Evolutionary conservation across 2,888 invertebrate genomes (phyloP), one percentile per base, ranked within the genome.

Genomic region (Mantis religiosa): DNA sequence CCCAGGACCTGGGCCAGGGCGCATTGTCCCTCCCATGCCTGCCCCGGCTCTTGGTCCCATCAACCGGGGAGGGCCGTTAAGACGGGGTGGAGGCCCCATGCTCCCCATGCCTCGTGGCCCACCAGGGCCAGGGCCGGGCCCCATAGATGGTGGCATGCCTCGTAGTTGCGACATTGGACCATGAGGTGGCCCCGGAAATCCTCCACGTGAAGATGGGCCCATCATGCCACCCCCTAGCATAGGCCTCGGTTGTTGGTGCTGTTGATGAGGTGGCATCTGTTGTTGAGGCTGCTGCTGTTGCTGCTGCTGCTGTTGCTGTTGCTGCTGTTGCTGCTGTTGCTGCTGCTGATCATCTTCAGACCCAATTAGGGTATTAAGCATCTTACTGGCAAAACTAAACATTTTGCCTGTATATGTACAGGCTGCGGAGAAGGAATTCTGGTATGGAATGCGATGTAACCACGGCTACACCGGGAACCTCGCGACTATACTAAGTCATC

Each of bases 381-480:
- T 93, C 91, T 93, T 93, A 91, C 93, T 93, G 85, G 93, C 93
- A 91, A 93, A 93, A 92, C 92, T 93, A 91, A 93, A 93, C 93
- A 93, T 93, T 90, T 87, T 91, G 91, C 90, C 89, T 34, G 83
- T 71, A 47, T 85, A 25, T 82, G 85, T 47, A n/a, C 85, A 41
- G 54, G 47, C 85, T n/a, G 85, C 85, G 54, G 54, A 54, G 15
- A 20, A 54, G 2, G 54, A 54, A 54, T 54, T 14, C 54, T 54
- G 20, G 0, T 15, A 54, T 54, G 54, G 54, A 54, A 54, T 14
- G 54, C 54, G 54, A 54, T 54, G 1, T 54, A 15, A 54, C 54
- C 54, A 15, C 54, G 54, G 54, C 54, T 54, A 20, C 15, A 15
- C 54, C 54, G 54, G 54, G 4, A 71, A 20, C 20, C 54, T 71